A percentile compares a stretch with the other conserved stretches of the same genome.
Conservation (phyloP, 1,140 invertebrate species). For the Lordiphosa clarofinis region DNA sequence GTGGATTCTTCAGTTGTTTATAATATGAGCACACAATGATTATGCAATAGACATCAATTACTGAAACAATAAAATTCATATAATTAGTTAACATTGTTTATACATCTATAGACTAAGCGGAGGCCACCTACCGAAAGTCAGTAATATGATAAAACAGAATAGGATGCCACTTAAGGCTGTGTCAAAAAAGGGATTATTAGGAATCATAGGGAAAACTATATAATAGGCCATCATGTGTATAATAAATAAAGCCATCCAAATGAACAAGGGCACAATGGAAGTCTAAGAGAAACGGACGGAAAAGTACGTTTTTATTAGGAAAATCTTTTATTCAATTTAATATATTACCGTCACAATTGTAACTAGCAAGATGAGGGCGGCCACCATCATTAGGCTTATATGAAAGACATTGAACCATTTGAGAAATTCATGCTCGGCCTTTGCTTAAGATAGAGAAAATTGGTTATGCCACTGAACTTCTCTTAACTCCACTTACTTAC, state of each 20-base stretch:
- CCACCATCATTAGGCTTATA: constrained; percentile 23
- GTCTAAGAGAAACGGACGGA: background rate
- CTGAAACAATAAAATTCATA: constrained; percentile 4
- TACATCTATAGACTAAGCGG: too few species aligned
- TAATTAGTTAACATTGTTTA: constrained; percentile 1
- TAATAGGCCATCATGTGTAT: constrained; percentile 28
- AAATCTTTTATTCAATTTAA: background rate
- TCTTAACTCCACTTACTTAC: constrained; percentile 11
- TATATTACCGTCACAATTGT: constrained; percentile 11
- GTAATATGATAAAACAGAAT: constrained; percentile 7
- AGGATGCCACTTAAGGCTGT: background rate
- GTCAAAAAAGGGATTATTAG: constrained; percentile 19
- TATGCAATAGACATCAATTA: constrained; percentile 14
- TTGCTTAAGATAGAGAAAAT: constrained; percentile 1
- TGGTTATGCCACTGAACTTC: too few species aligned
- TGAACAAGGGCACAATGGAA: background rate
- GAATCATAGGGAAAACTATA: constrained; percentile 13
- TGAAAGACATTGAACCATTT: constrained; percentile 38
- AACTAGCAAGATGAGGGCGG: constrained; percentile 22
- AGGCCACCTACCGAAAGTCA: constrained; percentile 15
- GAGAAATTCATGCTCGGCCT: constrained; percentile 1
- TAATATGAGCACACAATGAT: constrained; percentile 14
- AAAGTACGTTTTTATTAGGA: background rate
- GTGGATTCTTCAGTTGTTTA: constrained; percentile 13
- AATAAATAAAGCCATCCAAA: constrained; percentile 28